These are phyloP conservation scores for Polydrusus pterygomalis DNA, from an alignment of 2,888 invertebrate species.

Conservation along the genomic window DNA sequence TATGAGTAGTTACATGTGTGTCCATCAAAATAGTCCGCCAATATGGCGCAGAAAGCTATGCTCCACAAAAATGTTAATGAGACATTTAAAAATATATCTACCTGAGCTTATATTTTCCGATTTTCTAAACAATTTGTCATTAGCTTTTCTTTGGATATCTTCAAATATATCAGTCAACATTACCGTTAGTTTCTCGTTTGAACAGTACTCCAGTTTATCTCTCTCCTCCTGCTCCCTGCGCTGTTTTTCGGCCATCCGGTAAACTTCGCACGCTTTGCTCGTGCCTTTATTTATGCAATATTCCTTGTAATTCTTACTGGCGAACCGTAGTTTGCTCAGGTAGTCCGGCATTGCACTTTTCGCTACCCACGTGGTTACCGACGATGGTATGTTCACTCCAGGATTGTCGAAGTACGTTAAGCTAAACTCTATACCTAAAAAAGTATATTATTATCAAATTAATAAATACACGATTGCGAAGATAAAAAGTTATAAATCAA, in stretches of 20 bases:
- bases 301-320: constrained; percentile 78
- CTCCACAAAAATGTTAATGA: background rate
- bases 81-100: constrained; percentile 6
- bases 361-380: constrained; percentile 84
- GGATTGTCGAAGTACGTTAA: constrained; percentile 93
- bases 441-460: background rate
- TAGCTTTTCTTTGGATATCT: constrained; percentile 62
- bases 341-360: constrained; percentile 86
- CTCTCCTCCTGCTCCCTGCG: constrained; percentile 57
- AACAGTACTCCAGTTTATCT: constrained; percentile 61
- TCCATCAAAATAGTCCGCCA: background rate
- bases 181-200: constrained; percentile 49
- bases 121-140: constrained; percentile 40
- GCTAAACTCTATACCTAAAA: constrained; percentile 83
- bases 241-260: constrained; percentile 54
- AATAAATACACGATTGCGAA: too few species aligned
- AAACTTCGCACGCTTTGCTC: constrained; percentile 60
- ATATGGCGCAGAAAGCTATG: background rate
- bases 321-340: constrained; percentile 80
- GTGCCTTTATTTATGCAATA: constrained; percentile 69
- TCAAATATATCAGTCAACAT: constrained; percentile 46
- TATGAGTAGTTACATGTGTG: background rate
- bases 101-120: constrained; percentile 34
- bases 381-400: constrained; percentile 83
- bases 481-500: too few species aligned